phyloP scores from a whole-genome alignment of 2,113 vertebrate species.

The Melanotaenia duboulayi region DNA sequence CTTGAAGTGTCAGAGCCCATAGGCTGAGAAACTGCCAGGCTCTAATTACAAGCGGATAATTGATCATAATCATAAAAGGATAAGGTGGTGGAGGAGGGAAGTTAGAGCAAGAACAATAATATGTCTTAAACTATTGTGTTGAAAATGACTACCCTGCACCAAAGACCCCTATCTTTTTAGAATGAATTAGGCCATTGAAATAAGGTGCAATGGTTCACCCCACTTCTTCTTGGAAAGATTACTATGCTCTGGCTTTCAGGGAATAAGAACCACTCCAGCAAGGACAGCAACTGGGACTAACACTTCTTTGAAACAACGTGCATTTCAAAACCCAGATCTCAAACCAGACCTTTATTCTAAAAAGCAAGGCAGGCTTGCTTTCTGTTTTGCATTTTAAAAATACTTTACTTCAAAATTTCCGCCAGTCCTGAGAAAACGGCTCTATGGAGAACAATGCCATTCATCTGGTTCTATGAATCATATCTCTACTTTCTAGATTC shows the following conservation, averaged over 20 bases:
- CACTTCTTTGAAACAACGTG: conserved; percentile 23
- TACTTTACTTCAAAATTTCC: neutral
- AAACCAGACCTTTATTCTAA: conserved; percentile 4
- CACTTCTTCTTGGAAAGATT: conserved; percentile 32
- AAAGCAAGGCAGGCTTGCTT: neutral
- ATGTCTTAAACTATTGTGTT: conserved; percentile 54
- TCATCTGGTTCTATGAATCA: neutral
- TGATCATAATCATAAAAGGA: conserved; percentile 76
- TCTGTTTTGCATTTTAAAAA: neutral
- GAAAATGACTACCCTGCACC: conserved; percentile 65
- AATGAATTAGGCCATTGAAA: conserved; percentile 60
- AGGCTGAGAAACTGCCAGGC: conserved; percentile 69
- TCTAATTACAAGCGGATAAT: conserved; percentile 78
- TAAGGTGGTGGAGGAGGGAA: conserved; percentile 64
- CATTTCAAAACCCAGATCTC: conserved; percentile 14
- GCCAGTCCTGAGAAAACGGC: neutral
- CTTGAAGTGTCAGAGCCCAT: conserved; percentile 64
- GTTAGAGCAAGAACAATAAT: conserved; percentile 70
- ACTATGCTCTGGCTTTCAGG: conserved; percentile 23
- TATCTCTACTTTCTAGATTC: too few species aligned
- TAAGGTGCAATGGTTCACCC: conserved; percentile 15
- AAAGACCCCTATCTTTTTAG: conserved; percentile 54
- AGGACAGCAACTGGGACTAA: conserved; percentile 36
- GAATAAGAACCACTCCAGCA: conserved; percentile 7
- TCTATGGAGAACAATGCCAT: neutral